Evolutionary conservation across 1,140 invertebrate genomes (phyloP), one percentile per base, ranked within the genome.

Genomic region (Macrocentrus cingulum): DNA sequence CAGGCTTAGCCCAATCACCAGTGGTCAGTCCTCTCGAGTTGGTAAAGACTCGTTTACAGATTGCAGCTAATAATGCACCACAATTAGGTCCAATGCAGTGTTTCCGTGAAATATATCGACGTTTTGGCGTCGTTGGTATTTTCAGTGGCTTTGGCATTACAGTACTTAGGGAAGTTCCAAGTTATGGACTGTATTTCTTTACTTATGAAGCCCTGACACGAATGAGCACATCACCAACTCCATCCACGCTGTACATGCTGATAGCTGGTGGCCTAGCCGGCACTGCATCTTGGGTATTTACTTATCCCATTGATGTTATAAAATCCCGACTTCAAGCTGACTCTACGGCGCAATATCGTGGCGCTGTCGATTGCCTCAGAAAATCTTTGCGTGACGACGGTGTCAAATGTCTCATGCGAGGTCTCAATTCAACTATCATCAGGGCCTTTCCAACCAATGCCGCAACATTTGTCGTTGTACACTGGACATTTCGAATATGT

Each of bases 391-490:
- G 72, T 19, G 67, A 73, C 0, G 91, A 94, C 67, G 92, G 92
- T 0, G 80, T 84, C 54, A 59, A 65, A 0, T 88, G 86, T 56
- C 80, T 95, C 55, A 81, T 84, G 16, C 77, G 87, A 8, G 92
- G 92, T 0, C 67, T 95, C 0, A 84, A 81, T 8, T 90, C 92
- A 0, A 90, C 92, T 0, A 72, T 92, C 11, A 71, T 95, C 25
- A 82, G 94, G 37, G 92, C 94, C 0, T 96, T 97, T 76, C 92
- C 94, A 0, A 90, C 89, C n/a, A 97, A 97, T 68, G 94, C 92
- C 0, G 91, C 90, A 1, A 94, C 91, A 25, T 96, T 97, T 70
- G 83, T 88, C 2, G 90, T 91, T 2, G 91, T 96, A 11, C 87
- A 87, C 2, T 92, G 90, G 87, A 85, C 84, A 0, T 77, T 89